Evolutionary conservation across 2,797 vertebrate species (phyloP), one percentile per base, ranked within the genome.

Genomic region (Odontamblyopus rebecca): DNA sequence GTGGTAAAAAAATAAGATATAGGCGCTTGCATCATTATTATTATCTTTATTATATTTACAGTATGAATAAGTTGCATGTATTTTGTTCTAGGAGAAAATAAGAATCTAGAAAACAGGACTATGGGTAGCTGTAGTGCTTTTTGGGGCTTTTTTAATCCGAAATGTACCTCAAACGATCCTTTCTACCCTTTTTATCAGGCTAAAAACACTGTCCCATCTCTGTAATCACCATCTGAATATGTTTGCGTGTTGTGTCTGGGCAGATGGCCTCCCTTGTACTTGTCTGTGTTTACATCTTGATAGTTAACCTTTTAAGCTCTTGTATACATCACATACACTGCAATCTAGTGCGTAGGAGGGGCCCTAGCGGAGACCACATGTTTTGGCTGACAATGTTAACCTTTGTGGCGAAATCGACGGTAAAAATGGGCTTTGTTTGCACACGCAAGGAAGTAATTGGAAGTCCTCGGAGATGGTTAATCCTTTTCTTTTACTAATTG

Each of bases 401-500:
- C 62, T 71, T 78, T 61, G 30, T 23, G 68, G 53, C 60, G 53
- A 71, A 72, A 78, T 67, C 74, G 79, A 82, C 74, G 5, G 27
- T 51, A 1, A 62, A 72, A 77, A 50, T 57, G 29, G 4, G 30
- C 12, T 68, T 69, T 29, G 35, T 35, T 71, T 77, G 70, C 78
- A 73, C 68, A 38, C 69, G 69, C 68, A 27, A 76, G 78, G 72
- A 60, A 82, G 81, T 90, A 91, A 89, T 91, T 87, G 88, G 71
- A 72, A 70, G 68, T 92, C 86, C 80, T 82, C 66, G 23, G 83
- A 78, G 87, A 90, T 35, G 23, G 82, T 85, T 91, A 90, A 92
- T 90, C 82, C 89, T 83, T 72, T 85, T 81, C 80, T 81, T 84
- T 79, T 82, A 88, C 82, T 86, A 85, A 89, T 80, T 88, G 80